Evolutionary conservation across 2,113 vertebrate species (phyloP), one percentile per base, ranked within the genome.

Genomic region (Clarias gariepinus): DNA sequence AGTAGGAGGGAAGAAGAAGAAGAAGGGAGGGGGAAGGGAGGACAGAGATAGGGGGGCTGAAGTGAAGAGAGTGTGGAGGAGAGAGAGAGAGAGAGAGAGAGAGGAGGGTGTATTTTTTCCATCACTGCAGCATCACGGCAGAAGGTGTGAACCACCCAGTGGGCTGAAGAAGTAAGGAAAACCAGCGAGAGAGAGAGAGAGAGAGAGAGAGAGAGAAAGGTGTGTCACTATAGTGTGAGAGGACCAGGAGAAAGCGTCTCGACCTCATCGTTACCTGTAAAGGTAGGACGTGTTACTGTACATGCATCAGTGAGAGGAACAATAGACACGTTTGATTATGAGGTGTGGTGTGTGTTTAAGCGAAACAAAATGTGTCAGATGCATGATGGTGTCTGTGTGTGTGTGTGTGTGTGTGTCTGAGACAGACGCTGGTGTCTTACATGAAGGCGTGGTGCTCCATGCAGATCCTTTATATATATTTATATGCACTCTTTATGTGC

Each of bases 81-180:
- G 80, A 77, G 80, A 73, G 58, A 66, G 68, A 57, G 80, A 57
- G 81, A 41, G 87, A 88, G 87, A 36, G 57, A 53, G 41, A 78
- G 78, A 84, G 84, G 82, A 81, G 82, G 81, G 89, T 78, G 86
- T 81, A 82, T 89, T 87, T 84, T 88, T 82, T 88, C 84, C 84
- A 87, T 88, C 90, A 89, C 90, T 90, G 90, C 90, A 90, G 90
- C 86, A 90, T 90, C 90, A 87, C 41, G 53, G 53, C 76, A 83
- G 80, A 81, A 88, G 84, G 84, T 78, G 80, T 63, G 53, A 30
- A 61, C 73, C 73, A 82, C 33, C 73, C 85, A 89, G 41, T 86
- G 89, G 86, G 41, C 79, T 36, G 18, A 25, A 60, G 61, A 86
- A 73, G 60, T 23, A 79, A 52, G 28, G 55, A 88, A 77, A 83